Base-by-base conservation (phyloP, 2,888 invertebrate genomes). In the Eupsilia transversa region DNA sequence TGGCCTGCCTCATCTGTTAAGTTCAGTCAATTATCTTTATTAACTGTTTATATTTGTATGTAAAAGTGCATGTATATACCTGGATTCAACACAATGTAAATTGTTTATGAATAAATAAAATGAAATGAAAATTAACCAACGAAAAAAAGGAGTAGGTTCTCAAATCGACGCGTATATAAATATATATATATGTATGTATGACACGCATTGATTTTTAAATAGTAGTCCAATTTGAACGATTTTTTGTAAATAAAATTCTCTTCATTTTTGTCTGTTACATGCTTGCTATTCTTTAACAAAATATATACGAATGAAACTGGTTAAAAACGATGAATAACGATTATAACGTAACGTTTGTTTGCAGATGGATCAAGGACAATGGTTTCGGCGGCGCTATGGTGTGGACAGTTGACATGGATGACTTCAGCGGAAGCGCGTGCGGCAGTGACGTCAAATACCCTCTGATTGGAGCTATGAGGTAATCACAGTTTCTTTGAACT, bases 321-420 rank as follows among this genome's bases (percentile, higher is more conserved):
- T 6, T 20, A 10, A 41, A 38, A 52, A 17, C 0, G 4, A 61
- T 63, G 1, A 30, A 30, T 6, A 20, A 43, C 12, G 3, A 0
- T 38, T 20, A 3, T 56, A 54, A 77, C 3, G 2, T 56, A 12
- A 3, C 27, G 52, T 69, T 59, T 76, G 17, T 74, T 61, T 54
- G 54, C 74, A 96, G 96, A 73, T 99, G 99, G 99, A 97, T 99
- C 75, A 99, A 99, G 90, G 97, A 98, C 54, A 98, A 98, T 76
- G 98, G 98, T 10, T 99, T 97, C 87, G 99, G 98, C 14, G 99
- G 99, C 0, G 99, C 99, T 65, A 99, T 99, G 99, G 98, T 99
- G 0, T 99, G 99, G 99, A 98, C 99, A 0, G 97, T 99, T 0
- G 99, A 99, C 90, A 99, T 99, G 98, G 99, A 99, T 87, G 99